A percentile compares a stretch with the other conserved stretches of the same genome.
These are phyloP conservation scores for Trissoscelio sp. DNA, from an alignment of 2,888 invertebrate species.

Conservation along the genomic window DNA sequence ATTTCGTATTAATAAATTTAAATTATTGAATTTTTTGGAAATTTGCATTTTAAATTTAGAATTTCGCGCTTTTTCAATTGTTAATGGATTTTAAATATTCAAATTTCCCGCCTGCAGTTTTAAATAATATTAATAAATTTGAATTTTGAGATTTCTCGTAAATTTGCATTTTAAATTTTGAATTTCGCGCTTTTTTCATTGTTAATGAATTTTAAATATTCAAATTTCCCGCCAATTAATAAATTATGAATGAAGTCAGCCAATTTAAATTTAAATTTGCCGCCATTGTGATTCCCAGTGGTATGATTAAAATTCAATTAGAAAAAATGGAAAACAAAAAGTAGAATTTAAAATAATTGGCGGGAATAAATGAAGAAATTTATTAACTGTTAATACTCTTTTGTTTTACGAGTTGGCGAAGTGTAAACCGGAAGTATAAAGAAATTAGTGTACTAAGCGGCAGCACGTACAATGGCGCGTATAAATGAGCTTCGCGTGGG, in stretches of 20 bases:
- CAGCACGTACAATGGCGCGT: conserved; percentile 66
- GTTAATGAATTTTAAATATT: no score
- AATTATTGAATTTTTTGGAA: no score
- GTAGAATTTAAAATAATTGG: conserved; percentile 28
- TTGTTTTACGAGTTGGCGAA: conserved; percentile 51
- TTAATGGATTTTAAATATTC: no score
- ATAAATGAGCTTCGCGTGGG: conserved; percentile 70
- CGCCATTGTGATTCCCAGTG: not conserved
- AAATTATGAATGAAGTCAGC: not conserved
- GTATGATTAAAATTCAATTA: not conserved
- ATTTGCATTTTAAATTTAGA: conserved; percentile 4
- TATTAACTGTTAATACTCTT: conserved; percentile 66
- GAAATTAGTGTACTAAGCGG: conserved; percentile 69
- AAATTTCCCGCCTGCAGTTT: no score
- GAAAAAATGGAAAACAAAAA: not conserved
- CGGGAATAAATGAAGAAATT: conserved; percentile 60
- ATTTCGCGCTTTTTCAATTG: no score
- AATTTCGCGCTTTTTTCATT: no score
- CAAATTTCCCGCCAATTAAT: no score
- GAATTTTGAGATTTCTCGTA: no score
- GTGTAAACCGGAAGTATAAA: conserved; percentile 66
- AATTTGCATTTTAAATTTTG: conserved; percentile 4
- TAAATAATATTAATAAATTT: no score
- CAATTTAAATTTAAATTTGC: conserved; percentile 14
- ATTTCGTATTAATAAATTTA: no score